These are phyloP conservation scores for Delia radicum DNA, from an alignment of 1,140 invertebrate genomes.

Conservation along the genomic window DNA sequence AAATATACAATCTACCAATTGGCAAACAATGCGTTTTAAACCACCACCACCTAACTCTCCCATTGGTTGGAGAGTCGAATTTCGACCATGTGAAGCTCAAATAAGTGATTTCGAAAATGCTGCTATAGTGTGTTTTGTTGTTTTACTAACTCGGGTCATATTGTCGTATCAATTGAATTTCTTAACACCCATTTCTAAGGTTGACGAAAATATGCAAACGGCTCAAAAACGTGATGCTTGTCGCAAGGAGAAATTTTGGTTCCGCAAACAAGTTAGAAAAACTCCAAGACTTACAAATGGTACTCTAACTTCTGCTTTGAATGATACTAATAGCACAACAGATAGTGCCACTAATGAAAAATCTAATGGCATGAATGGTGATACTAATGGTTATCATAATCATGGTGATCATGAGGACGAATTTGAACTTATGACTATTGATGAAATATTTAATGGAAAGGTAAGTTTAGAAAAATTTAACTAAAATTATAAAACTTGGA, in stretches of 20 bases:
- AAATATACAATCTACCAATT: conserved; percentile 99
- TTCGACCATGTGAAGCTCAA: conserved; percentile 97
- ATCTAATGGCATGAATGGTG: conserved; percentile 39
- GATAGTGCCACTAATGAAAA: conserved; percentile 35
- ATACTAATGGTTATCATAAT: conserved; percentile 34
- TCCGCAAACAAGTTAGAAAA: conserved; percentile 73
- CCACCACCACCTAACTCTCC: conserved; percentile 91
- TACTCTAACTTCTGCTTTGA: conserved; percentile 10
- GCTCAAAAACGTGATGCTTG: conserved; percentile 91
- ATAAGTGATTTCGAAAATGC: conserved; percentile 99
- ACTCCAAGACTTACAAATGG: conserved; percentile 34
- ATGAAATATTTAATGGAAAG: conserved; percentile 98
- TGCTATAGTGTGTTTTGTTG: conserved; percentile 97
- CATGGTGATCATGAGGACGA: conserved; percentile 44
- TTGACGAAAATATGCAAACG: conserved; percentile 96
- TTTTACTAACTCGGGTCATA: conserved; percentile 94
- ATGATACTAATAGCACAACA: neutral
- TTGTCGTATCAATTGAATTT: conserved; percentile 95
- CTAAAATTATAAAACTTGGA: too few species aligned
- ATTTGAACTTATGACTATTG: conserved; percentile 72
- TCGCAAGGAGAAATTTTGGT: conserved; percentile 84
- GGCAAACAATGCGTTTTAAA: conserved; percentile 99
- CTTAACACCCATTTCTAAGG: conserved; percentile 95
- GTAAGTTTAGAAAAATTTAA: too few species aligned
- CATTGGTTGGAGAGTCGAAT: conserved; percentile 99